Evolutionary conservation across 2,113 vertebrate genomes (phyloP).

Genomic region (Syrmaticus mikado): DNA sequence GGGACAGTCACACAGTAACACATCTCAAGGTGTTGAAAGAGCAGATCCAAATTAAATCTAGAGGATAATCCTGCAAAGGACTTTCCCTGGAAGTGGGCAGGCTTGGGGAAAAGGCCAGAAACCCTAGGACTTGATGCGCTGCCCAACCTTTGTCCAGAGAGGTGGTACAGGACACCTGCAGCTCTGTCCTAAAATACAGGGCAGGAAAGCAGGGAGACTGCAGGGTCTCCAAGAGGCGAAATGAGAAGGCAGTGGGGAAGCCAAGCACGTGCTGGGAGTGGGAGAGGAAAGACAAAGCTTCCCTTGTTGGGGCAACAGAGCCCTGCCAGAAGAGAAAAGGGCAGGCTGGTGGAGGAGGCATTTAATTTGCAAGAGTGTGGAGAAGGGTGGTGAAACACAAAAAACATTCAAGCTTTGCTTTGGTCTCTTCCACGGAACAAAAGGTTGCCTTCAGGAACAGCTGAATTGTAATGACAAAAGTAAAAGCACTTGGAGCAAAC

Average conservation of each 20-base stretch:
- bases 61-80: background rate
- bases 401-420: background rate
- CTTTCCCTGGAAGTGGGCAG: background rate
- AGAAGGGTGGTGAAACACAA: background rate
- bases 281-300: background rate
- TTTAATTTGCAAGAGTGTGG: background rate
- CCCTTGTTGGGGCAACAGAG: background rate
- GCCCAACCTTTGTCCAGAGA: background rate
- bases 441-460: background rate
- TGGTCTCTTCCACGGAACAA: background rate
- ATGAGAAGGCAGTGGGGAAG: background rate
- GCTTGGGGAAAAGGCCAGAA: background rate
- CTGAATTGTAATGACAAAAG: background rate
- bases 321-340: background rate
- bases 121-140: background rate
- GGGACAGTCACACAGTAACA: fast-evolving
- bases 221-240: background rate
- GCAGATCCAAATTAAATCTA: background rate
- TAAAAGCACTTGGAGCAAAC: background rate
- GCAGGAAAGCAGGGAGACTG: background rate
- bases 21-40: background rate
- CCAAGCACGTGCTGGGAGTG: fast-evolving
- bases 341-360: background rate
- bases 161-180: background rate
- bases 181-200: background rate